Evolutionary conservation across 2,113 vertebrate species (phyloP).

Genomic region (Podarcis muralis): DNA sequence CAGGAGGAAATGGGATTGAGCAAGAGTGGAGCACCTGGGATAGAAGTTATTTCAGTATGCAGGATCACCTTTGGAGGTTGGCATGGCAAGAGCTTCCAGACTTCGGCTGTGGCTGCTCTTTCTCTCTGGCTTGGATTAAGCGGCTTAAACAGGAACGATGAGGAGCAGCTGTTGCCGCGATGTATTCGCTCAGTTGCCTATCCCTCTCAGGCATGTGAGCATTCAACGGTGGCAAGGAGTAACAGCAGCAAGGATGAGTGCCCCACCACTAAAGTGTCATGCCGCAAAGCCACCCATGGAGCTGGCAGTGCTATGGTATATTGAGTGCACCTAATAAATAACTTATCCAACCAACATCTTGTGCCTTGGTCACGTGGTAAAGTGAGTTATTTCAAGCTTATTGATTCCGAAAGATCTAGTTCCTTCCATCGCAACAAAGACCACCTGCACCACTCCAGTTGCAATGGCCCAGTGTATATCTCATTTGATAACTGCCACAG

Average conservation of each 20-base stretch:
- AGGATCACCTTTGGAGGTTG: no score
- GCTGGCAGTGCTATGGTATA: not conserved
- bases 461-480: no score
- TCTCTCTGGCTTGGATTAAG: not conserved
- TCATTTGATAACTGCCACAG: no score
- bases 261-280: not conserved
- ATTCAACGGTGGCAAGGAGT: conserved; percentile 32
- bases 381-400: not conserved
- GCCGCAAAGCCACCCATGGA: not conserved
- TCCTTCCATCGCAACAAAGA: no score
- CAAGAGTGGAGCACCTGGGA: no score
- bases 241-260: conserved; percentile 35
- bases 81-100: no score
- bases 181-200: not conserved
- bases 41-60: no score
- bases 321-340: not conserved
- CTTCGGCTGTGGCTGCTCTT: not conserved
- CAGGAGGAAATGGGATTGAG: no score
- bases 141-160: not conserved
- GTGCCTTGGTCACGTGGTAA: fast-evolving
- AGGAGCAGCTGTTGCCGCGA: not conserved
- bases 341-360: not conserved
- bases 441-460: no score
- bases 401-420: not conserved
- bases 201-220: conserved; percentile 22